Evolutionary conservation across 2,113 vertebrate genomes (phyloP).

Genomic region (Lycaon pictus): DNA sequence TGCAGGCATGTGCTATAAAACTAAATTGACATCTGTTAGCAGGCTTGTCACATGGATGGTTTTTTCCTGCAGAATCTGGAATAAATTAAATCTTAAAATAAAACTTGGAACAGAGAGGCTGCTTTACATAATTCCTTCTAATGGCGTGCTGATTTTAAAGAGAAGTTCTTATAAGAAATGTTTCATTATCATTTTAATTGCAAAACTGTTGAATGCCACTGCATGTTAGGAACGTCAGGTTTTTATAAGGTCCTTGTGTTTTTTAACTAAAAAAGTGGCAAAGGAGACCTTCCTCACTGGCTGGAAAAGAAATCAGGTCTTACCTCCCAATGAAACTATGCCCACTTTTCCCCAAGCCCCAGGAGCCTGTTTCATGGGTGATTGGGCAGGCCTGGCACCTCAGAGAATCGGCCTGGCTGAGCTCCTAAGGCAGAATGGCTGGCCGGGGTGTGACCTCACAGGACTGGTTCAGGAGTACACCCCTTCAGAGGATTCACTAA

Average conservation of each 20-base stretch:
- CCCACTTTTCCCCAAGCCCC: constrained; percentile 8
- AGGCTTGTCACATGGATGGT: constrained; percentile 73
- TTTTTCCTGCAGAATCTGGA: constrained; percentile 73
- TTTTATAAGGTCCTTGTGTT: constrained; percentile 54
- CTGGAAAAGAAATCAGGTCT: constrained; percentile 62
- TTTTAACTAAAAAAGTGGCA: constrained; percentile 64
- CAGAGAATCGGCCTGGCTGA: not conserved
- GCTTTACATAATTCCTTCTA: constrained; percentile 82
- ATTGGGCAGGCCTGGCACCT: not conserved
- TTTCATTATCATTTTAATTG: constrained; percentile 74
- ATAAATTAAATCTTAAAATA: constrained; percentile 84
- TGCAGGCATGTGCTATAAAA: constrained; percentile 79
- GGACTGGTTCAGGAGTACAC: not conserved
- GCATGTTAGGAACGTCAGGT: constrained; percentile 44
- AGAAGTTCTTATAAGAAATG: constrained; percentile 52
- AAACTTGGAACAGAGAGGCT: constrained; percentile 77
- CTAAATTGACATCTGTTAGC: constrained; percentile 78
- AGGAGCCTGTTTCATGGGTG: not conserved
- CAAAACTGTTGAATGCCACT: constrained; percentile 69
- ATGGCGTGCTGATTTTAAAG: constrained; percentile 74
- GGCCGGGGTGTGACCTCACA: not conserved
- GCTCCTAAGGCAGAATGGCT: constrained; percentile 25
- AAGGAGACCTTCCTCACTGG: constrained; percentile 17
- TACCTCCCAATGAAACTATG: constrained; percentile 39
- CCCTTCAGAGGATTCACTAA: not conserved